Evolutionary conservation across 1,140 invertebrate genomes (phyloP), one percentile per base, ranked within the genome.

Genomic region (Littorina saxatilis): DNA sequence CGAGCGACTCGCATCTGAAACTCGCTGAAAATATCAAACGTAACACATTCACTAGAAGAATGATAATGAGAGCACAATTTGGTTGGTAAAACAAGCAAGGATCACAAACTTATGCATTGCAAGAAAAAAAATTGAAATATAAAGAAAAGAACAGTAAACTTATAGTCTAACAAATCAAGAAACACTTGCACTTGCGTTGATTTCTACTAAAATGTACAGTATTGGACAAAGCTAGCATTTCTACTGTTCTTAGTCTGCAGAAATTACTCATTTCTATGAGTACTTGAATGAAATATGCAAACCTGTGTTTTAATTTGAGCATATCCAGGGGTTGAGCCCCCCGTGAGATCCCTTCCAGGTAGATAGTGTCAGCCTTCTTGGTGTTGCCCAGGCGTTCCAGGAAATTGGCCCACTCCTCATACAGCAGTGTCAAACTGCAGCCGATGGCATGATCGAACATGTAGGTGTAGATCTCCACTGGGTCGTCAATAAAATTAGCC

Each of bases 311-410:
- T 23, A 83, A 82, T 55, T 86, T 73, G 37, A 93, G 83, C 3
- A 70, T 29, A 72, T 90, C 87, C 20, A 85, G 50, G 1, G 92
- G 92, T 68, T 92, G 66, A 23, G 91, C 91, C 58, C 82, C 85
- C 76, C 81, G 80, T 3, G 80, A 79, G 32, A 93, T 70, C 15
- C 92, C 92, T 77, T 91, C 87, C 15, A 83, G 74, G 82, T 88
- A 91, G 17, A 93, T 88, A 35, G 85, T 73, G 87, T 93, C 90
- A 11, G 92, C 92, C 84, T 89, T 90, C 81, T 90, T 93, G n/a
- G 80, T 85, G 84, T 92, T 92, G 17, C 90, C 90, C 3, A 82
- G 50, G 9, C 87, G 83, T 82, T 93, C 93, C 70, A 92, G 78
- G 50, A 87, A 81, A 76, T 83, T 86, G 1, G 93, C 89, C 92